Conservation (phyloP, 2,888 invertebrate genomes). For the Drosophila diplacantha region DNA sequence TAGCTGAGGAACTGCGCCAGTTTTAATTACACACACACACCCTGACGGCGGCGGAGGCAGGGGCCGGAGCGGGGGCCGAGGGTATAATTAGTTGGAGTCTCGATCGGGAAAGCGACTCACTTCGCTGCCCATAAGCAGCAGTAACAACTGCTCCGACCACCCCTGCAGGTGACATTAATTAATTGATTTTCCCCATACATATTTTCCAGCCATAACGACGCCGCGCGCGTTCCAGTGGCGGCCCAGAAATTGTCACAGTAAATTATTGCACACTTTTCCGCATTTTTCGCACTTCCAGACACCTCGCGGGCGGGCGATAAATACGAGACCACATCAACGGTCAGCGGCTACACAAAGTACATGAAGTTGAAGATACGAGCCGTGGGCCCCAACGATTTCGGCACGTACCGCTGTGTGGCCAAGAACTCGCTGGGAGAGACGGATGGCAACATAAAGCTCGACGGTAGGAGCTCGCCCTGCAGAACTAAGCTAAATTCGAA, state of each 20-base stretch:
- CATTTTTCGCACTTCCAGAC: conserved; percentile 76
- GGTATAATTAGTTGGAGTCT: conserved; percentile 64
- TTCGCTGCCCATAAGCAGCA: conserved; percentile 42
- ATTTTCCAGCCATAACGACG: conserved; percentile 11
- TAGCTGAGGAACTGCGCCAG: conserved; percentile 58
- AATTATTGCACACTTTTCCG: conserved; percentile 6
- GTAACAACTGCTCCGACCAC: conserved; percentile 13
- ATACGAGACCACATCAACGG: conserved; percentile 89
- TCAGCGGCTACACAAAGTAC: conserved; percentile 92
- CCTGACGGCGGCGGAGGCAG: background rate
- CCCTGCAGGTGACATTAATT: conserved; percentile 70
- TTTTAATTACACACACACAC: conserved; percentile 69
- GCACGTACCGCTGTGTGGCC: conserved; percentile 93
- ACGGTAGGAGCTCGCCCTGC: conserved; percentile 81
- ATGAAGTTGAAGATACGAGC: conserved; percentile 93
- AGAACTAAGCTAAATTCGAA: background rate
- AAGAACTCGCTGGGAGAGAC: conserved; percentile 95
- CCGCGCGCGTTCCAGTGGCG: background rate
- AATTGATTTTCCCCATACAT: conserved; percentile 58
- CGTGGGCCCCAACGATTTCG: conserved; percentile 88
- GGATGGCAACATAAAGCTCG: conserved; percentile 91
- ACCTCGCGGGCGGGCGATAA: conserved; percentile 89
- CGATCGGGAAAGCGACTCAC: conserved; percentile 57
- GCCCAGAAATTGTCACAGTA: conserved; percentile 29
- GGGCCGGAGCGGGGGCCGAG: background rate